Evolutionary conservation across 64 coral and sea anemone species (phyloP).

Genomic region (Stichodactyla helianthus): DNA sequence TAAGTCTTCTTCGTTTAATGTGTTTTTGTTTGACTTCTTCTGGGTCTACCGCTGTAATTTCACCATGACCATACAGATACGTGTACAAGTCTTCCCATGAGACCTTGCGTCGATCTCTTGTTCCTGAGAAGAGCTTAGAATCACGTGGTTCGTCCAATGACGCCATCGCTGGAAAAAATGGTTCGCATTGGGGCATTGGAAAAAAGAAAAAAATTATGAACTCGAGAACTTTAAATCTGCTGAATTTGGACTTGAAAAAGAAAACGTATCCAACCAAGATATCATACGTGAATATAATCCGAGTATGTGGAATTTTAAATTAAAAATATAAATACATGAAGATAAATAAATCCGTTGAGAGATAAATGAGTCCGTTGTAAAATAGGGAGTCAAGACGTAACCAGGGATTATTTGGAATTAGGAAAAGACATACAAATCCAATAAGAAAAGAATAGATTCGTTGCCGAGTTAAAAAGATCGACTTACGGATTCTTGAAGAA

Average conservation of each 20-base stretch:
- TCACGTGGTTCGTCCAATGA: neutral
- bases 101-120: slow-evolving; percentile 10
- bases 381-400: too few relatives aligned
- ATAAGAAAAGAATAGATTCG: too few relatives aligned
- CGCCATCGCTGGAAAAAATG: slow-evolving; percentile 9
- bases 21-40: neutral
- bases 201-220: neutral
- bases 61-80: slow-evolving; percentile 71
- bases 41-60: slow-evolving; percentile 15
- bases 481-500: too few relatives aligned
- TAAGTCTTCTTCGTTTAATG: neutral
- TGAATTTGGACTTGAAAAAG: neutral
- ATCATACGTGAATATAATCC: too few relatives aligned
- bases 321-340: too few relatives aligned
- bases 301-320: too few relatives aligned
- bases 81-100: slow-evolving; percentile 78
- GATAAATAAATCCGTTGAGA: too few relatives aligned
- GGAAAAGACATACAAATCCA: too few relatives aligned
- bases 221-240: neutral
- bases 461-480: too few relatives aligned
- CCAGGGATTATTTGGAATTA: too few relatives aligned
- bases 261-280: neutral
- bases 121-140: neutral
- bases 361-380: too few relatives aligned
- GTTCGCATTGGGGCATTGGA: neutral